Base-by-base conservation (phyloP, 2,888 invertebrate species). In the Deilephila elpenor region DNA sequence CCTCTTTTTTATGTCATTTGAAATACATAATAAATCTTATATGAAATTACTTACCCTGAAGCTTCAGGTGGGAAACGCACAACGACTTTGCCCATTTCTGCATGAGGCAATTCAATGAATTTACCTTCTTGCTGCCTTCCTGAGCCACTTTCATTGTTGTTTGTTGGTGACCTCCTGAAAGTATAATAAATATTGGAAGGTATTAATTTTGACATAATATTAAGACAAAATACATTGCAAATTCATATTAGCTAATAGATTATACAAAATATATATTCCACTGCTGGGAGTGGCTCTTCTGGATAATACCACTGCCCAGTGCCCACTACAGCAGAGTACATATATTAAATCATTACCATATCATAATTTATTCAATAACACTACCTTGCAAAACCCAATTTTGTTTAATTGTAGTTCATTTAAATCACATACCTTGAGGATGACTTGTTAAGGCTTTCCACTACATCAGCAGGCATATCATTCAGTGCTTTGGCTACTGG, bases 31-130 rank as follows among this genome's bases (percentile, higher is more conserved):
- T n/a, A n/a, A n/a, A n/a, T n/a, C n/a, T n/a, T n/a, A n/a, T n/a
- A n/a, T n/a, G n/a, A n/a, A n/a, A n/a, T n/a, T n/a, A n/a, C 89
- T 85, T 90, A 98, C 95, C 99, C 99, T 81, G 99, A 99, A 56
- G 99, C 99, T 95, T 99, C 99, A 59, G 99, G 99, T n/a, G 99
- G 99, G 89, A 99, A 99, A 77, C 99, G 96, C 0, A 99, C 99
- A 44, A 99, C 96, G 72, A 99, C 99, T 93, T 99, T 98, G 44
- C 99, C 99, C 96, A 98, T 97, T 93, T 99, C 98, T 51, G 99
- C 99, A 73, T 98, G 98, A 0, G 99, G 99, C 72, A 99, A 95
- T 60, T 99, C 99, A 72, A 99, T 96, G 90, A 99, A 99, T 93
- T 99, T 99, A 53, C 99, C 99, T 86, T 99, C 98, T 83, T 98